Percentiles rank a stretch among this genome's conserved stretches.
Conservation (phyloP, 2,113 vertebrate species). For the Ascaphus truei region DNA sequence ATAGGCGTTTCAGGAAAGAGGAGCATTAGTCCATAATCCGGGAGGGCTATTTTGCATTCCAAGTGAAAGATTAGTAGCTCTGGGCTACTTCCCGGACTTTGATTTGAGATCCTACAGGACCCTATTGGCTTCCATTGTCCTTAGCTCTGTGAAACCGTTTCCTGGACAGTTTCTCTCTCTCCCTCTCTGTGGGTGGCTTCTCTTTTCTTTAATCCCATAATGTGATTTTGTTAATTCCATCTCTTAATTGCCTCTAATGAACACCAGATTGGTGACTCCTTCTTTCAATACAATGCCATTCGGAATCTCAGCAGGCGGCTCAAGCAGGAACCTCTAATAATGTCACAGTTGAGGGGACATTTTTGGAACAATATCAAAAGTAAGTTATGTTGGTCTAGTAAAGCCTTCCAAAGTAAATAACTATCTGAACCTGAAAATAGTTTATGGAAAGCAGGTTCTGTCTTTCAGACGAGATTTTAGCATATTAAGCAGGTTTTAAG, state of each 20-base stretch:
- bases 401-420: too few relatives aligned
- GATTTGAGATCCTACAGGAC: conserved; percentile 39
- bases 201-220: conserved; percentile 59
- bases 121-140: conserved; percentile 47
- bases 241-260: conserved; percentile 70
- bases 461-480: too few relatives aligned
- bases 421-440: too few relatives aligned
- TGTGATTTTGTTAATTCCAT: conserved; percentile 64
- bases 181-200: conserved; percentile 66
- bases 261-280: conserved; percentile 59
- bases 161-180: conserved; percentile 42
- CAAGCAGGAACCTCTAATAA: neutral
- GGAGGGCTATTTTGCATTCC: conserved; percentile 20
- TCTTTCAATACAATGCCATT: conserved; percentile 38
- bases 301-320: conserved; percentile 1
- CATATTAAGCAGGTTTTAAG: too few relatives aligned
- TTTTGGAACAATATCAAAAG: neutral
- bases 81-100: conserved; percentile 15
- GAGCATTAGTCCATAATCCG: conserved; percentile 17
- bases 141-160: conserved; percentile 50
- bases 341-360: neutral
- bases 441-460: too few relatives aligned
- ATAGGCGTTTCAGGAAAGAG: conserved; percentile 19
- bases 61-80: conserved; percentile 28
- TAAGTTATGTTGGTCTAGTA: too few relatives aligned